Evolutionary conservation across 2,888 invertebrate species (phyloP), one percentile per base, ranked within the genome.

Genomic region (Cephonodes hylas): DNA sequence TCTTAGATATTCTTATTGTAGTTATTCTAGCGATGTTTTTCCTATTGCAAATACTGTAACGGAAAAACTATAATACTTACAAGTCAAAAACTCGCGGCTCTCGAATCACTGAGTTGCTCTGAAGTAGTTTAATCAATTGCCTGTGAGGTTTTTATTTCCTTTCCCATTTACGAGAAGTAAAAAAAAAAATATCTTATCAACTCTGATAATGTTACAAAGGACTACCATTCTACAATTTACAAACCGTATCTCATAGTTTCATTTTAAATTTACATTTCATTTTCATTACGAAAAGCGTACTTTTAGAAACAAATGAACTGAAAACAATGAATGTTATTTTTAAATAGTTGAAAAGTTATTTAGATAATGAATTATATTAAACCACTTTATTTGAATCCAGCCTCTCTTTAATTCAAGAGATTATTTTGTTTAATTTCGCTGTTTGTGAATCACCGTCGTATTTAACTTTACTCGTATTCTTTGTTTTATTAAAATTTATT

Each of bases 81-180:
- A 38, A 38, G 44, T 18, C 7, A 44, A 27, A 53, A 53, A 53
- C 53, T 53, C 31, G 27, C 31, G 31, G 31, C 27, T 31, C 18
- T 25, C 31, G 53, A 53, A 31, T 53, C 53, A 31, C 8, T 10
- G 48, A 25, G 18, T 18, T 10, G 18, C 53, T 53, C 27, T 27
- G 8, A 31, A 53, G 53, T 53, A 18, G 53, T 31, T 53, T 53
- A 20, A 53, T 53, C 53, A 53, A 53, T 53, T 53, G 53, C 18
- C 53, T 15, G 18, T 53, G 18, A 31, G 31, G 27, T 53, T 53
- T 53, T 53, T 53, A 53, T 53, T 10, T 31, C 53, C 31, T 53
- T 18, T 10, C 18, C 18, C 18, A 53, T 31, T 53, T 18, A 10
- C 5, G 48, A 53, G 27, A 18, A 53, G 53, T 31, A 20, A 53